phyloP scores from a whole-genome alignment of 2,113 vertebrate genomes.

The Trematocara nigrifrons region DNA sequence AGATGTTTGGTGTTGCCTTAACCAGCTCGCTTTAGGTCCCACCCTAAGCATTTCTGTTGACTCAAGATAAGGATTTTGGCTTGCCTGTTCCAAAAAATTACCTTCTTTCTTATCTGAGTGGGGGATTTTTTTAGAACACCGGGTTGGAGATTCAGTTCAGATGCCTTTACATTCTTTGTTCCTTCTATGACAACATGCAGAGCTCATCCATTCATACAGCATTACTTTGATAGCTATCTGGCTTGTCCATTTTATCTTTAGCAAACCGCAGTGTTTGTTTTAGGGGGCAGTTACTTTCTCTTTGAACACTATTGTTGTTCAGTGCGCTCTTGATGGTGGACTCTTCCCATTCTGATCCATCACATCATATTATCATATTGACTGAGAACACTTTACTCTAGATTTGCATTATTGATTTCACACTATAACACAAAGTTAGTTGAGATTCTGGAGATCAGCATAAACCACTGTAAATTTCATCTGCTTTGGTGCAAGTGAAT shows the following conservation, averaged over 20 bases:
- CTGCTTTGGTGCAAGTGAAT: neutral
- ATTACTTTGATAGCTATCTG: neutral
- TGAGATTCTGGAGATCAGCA: neutral
- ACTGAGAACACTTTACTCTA: neutral
- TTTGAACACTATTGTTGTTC: neutral
- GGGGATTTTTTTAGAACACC: neutral
- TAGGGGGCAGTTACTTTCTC: neutral
- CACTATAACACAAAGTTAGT: neutral
- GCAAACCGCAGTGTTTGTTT: neutral
- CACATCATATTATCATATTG: neutral
- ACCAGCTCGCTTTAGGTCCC: neutral
- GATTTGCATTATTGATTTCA: neutral
- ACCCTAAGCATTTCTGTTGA: neutral
- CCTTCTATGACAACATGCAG: neutral
- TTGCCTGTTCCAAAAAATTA: neutral
- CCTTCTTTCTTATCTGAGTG: neutral
- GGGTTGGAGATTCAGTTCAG: neutral
- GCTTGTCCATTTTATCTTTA: neutral
- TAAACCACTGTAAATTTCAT: neutral
- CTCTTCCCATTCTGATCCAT: neutral
- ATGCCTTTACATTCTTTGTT: neutral
- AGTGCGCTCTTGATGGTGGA: neutral
- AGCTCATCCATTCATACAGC: neutral
- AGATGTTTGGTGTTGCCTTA: neutral
- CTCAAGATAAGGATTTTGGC: neutral